Conservation (phyloP, 2,888 invertebrate species). For the Allygus modestus region DNA sequence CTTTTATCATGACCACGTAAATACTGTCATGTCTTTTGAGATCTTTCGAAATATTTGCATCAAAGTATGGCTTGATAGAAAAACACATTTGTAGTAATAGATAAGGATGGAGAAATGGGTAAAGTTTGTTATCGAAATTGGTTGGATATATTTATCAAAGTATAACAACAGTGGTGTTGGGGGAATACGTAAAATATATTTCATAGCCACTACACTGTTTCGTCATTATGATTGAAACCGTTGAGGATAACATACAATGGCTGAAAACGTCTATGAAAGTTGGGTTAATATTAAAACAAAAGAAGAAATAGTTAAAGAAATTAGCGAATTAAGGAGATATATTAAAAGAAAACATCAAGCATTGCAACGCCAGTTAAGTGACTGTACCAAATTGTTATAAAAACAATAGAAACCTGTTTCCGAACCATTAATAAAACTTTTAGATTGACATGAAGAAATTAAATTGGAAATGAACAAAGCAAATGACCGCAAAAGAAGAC, state of each 20-base stretch:
- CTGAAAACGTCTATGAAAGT: background rate
- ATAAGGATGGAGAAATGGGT: conserved; percentile 69
- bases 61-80: conserved; percentile 70
- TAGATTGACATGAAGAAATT: background rate
- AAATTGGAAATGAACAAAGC: background rate
- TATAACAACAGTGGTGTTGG: background rate
- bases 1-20: conserved; percentile 65
- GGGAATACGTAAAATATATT: background rate
- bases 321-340: conserved; percentile 9
- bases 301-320: conserved; percentile 16
- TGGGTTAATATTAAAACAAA: background rate
- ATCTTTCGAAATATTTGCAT: conserved; percentile 71
- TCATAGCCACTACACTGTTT: background rate
- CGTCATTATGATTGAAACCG: background rate
- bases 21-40: conserved; percentile 60
- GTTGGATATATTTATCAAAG: conserved; percentile 69
- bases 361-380: background rate
- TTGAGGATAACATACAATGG: background rate
- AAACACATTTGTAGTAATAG: conserved; percentile 62
- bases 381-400: conserved; percentile 1
- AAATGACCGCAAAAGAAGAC: background rate
- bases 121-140: conserved; percentile 71
- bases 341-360: conserved; percentile 39
- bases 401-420: conserved; percentile 41
- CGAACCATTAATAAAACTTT: background rate